Percentiles rank a stretch among this genome's conserved stretches.
These are phyloP conservation scores for Apomyelois bistriatella DNA, from an alignment of 2,888 invertebrate genomes.

Conservation along the genomic window DNA sequence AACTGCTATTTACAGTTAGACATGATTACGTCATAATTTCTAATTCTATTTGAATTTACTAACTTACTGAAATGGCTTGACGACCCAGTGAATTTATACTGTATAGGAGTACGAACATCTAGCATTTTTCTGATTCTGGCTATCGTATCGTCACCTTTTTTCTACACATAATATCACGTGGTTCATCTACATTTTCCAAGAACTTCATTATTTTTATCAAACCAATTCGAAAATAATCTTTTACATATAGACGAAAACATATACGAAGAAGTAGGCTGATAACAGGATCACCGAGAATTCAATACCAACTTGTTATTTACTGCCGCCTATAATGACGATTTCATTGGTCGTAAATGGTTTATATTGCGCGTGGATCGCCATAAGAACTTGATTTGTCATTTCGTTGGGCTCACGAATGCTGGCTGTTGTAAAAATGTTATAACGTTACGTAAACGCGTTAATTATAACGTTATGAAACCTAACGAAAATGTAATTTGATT, in stretches of 20 bases:
- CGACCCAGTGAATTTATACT: too few relatives aligned
- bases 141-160: too few relatives aligned
- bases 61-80: too few relatives aligned
- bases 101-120: too few relatives aligned
- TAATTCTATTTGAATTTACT: too few relatives aligned
- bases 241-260: not conserved
- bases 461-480: conserved; percentile 3
- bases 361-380: conserved; percentile 34
- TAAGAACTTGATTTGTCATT: conserved; percentile 50
- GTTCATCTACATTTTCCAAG: too few relatives aligned
- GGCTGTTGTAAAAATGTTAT: conserved; percentile 30
- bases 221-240: too few relatives aligned
- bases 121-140: too few relatives aligned
- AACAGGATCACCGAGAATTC: conserved; percentile 19
- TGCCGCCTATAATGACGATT: conserved; percentile 44
- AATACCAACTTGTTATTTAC: conserved; percentile 43
- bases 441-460: conserved; percentile 10
- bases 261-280: conserved; percentile 1
- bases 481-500: not conserved
- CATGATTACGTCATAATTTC: too few relatives aligned
- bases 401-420: conserved; percentile 31
- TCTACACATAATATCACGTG: too few relatives aligned
- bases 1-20: too few relatives aligned
- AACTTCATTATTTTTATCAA: too few relatives aligned
- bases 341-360: conserved; percentile 48